Conservation (phyloP, 2,797 vertebrate species). For the Ispidina lecontei region DNA sequence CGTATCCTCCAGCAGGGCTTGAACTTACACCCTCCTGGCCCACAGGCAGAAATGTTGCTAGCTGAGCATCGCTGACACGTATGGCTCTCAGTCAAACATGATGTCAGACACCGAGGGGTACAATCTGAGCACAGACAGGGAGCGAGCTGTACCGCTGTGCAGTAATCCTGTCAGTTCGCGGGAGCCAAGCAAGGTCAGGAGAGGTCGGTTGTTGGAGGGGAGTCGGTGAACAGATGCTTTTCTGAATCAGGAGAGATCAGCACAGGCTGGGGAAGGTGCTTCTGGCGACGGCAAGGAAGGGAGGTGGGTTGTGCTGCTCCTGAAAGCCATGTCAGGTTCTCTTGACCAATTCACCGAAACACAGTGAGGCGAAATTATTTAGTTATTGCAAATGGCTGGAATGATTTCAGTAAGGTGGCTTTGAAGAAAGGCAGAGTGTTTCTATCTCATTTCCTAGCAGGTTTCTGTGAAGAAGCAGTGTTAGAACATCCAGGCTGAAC, state of each 20-base stretch:
- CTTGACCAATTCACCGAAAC: not conserved
- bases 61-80: not conserved
- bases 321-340: accelerated
- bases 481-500: not conserved
- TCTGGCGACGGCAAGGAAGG: not conserved
- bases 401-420: not conserved
- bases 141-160: not conserved
- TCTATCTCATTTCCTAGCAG: not conserved
- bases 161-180: not conserved
- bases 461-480: not conserved
- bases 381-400: not conserved
- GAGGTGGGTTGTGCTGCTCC: not conserved
- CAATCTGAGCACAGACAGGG: not conserved
- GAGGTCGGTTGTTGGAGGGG: accelerated
- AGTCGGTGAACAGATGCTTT: not conserved
- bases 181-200: not conserved
- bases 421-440: not conserved
- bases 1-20: not conserved
- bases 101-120: not conserved
- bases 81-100: not conserved
- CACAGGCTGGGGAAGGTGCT: not conserved
- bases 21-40: not conserved
- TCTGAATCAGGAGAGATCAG: not conserved
- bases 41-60: not conserved
- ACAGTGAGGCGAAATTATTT: not conserved